A percentile compares a stretch with the other conserved stretches of the same genome.
phyloP scores from a whole-genome alignment of 2,888 invertebrate genomes.

The Hemistola chrysoprasaria region DNA sequence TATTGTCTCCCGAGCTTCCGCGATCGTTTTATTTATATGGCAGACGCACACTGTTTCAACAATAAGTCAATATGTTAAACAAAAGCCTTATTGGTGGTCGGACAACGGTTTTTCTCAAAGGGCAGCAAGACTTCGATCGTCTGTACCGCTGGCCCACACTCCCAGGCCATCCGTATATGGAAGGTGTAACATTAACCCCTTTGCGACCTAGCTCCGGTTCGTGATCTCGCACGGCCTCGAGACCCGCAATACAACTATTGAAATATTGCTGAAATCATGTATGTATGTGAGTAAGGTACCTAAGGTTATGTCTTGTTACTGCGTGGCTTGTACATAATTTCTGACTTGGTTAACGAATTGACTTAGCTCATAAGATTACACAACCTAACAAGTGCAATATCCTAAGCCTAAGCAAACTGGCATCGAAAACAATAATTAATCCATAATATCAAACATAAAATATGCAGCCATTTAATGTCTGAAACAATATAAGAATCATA shows the following conservation, averaged over 20 bases:
- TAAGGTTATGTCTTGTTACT: constrained; percentile 16
- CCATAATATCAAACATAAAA: too few relatives aligned
- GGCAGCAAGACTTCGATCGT: constrained; percentile 41
- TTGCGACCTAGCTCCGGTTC: constrained; percentile 47
- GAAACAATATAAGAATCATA: too few relatives aligned
- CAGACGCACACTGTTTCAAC: constrained; percentile 10
- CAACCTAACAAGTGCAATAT: too few relatives aligned
- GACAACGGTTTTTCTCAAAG: constrained; percentile 47
- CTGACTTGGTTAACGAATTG: too few relatives aligned
- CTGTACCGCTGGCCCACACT: background rate
- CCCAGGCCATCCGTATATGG: constrained; percentile 43
- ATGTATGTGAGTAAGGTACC: too few relatives aligned
- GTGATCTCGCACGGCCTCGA: constrained; percentile 40
- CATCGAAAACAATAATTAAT: too few relatives aligned
- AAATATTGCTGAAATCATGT: constrained; percentile 18
- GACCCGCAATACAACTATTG: constrained; percentile 24
- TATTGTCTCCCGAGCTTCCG: constrained; percentile 25
- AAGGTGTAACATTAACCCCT: constrained; percentile 62
- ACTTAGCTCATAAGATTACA: too few relatives aligned
- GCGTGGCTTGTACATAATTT: constrained; percentile 15
- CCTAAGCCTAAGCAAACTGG: too few relatives aligned
- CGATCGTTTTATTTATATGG: constrained; percentile 16
- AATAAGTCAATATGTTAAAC: constrained; percentile 16
- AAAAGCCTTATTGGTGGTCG: constrained; percentile 3
- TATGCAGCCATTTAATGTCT: too few relatives aligned